phyloP scores from a whole-genome alignment of 1,140 invertebrate genomes.

The Cydia strobilella region DNA sequence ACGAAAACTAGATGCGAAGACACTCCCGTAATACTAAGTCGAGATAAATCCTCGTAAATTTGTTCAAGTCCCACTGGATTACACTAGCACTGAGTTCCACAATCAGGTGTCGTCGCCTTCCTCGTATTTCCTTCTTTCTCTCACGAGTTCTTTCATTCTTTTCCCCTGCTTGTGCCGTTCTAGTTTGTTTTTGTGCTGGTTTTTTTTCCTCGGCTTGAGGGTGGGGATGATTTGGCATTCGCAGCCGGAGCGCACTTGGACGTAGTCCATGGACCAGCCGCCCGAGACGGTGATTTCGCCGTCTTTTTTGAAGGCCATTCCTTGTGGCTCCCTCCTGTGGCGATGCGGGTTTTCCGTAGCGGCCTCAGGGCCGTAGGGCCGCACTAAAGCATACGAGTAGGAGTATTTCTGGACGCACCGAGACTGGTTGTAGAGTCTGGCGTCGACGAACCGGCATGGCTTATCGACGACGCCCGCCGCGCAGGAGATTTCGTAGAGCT shows the following conservation, averaged over 20 bases:
- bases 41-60: slow-evolving; percentile 58
- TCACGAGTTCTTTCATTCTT: slow-evolving; percentile 53
- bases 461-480: slow-evolving; percentile 84
- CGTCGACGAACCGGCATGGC: slow-evolving; percentile 89
- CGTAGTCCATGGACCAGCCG: slow-evolving; percentile 90
- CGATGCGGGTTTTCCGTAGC: slow-evolving; percentile 74
- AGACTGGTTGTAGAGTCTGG: slow-evolving; percentile 84
- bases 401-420: slow-evolving; percentile 91
- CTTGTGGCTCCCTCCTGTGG: slow-evolving; percentile 71
- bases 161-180: slow-evolving; percentile 62
- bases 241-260: slow-evolving; percentile 90
- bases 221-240: slow-evolving; percentile 86
- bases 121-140: slow-evolving; percentile 58
- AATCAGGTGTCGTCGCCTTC: slow-evolving; percentile 71
- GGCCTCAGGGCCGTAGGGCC: slow-evolving; percentile 65
- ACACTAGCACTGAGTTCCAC: slow-evolving; percentile 42
- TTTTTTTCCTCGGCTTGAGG: slow-evolving; percentile 53
- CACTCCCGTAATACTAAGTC: slow-evolving; percentile 51
- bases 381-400: slow-evolving; percentile 91
- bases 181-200: slow-evolving; percentile 53
- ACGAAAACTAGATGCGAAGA: slow-evolving; percentile 42
- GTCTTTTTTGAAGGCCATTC: slow-evolving; percentile 2
- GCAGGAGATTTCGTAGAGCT: slow-evolving; percentile 91
- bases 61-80: slow-evolving; percentile 65
- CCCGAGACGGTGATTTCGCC: slow-evolving; percentile 78